phyloP scores from a whole-genome alignment of 2,888 invertebrate species.

The Drosophila limbata region DNA sequence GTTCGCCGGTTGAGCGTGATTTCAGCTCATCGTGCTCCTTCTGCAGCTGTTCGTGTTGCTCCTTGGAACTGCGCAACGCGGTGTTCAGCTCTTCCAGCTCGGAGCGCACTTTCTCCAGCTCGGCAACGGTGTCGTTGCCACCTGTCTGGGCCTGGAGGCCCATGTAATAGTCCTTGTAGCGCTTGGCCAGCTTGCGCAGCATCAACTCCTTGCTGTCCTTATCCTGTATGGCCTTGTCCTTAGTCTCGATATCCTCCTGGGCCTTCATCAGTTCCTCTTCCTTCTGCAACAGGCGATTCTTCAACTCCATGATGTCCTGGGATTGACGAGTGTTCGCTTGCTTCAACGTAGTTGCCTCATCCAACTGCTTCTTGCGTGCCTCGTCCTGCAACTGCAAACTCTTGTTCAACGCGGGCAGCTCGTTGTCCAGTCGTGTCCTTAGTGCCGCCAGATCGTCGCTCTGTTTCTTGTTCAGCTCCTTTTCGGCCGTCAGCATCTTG shows the following conservation, averaged over 20 bases:
- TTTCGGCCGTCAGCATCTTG: constrained; percentile 91
- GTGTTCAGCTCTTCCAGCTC: constrained; percentile 87
- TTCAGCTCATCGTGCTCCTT: constrained; percentile 88
- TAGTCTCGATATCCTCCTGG: constrained; percentile 88
- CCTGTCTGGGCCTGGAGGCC: constrained; percentile 86
- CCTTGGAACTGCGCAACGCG: constrained; percentile 48
- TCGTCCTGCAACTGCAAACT: constrained; percentile 88
- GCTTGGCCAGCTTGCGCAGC: constrained; percentile 95
- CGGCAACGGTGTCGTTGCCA: constrained; percentile 79
- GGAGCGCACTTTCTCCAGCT: constrained; percentile 85
- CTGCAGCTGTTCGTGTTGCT: constrained; percentile 57
- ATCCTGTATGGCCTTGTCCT: constrained; percentile 89
- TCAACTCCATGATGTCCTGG: constrained; percentile 89
- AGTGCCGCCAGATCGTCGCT: constrained; percentile 89
- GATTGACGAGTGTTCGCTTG: constrained; percentile 87
- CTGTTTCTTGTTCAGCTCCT: constrained; percentile 89
- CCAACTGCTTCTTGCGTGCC: constrained; percentile 88
- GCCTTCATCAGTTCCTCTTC: constrained; percentile 88
- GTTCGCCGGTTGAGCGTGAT: constrained; percentile 88
- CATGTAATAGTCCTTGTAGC: constrained; percentile 94
- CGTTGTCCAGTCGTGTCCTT: constrained; percentile 89
- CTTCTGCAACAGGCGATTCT: constrained; percentile 87
- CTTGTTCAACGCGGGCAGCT: constrained; percentile 87
- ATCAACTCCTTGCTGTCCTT: constrained; percentile 90
- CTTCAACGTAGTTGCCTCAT: constrained; percentile 88